A percentile compares a stretch with the other conserved stretches of the same genome.
These are phyloP conservation scores for Ceratina australensis DNA, from an alignment of 1,140 invertebrate species.

Conservation along the genomic window DNA sequence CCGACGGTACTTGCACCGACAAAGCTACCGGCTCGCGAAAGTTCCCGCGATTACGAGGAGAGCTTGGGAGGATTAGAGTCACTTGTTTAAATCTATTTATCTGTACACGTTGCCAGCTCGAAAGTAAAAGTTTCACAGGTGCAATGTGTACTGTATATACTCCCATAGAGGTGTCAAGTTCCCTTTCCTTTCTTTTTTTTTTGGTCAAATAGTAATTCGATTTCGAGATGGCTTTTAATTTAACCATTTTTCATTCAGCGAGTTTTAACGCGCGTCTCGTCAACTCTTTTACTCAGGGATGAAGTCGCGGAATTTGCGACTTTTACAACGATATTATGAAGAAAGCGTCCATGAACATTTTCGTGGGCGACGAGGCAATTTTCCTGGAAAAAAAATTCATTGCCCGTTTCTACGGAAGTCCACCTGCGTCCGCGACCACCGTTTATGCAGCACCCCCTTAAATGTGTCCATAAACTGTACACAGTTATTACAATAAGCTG, in stretches of 20 bases:
- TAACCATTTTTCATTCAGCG: conserved; percentile 13
- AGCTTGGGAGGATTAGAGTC: not conserved
- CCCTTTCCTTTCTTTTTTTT: no score
- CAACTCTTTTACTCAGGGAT: conserved; percentile 26
- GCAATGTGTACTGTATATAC: no score
- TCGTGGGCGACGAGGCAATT: conserved; percentile 47
- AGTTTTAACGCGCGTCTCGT: not conserved
- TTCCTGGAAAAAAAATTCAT: conserved; percentile 61
- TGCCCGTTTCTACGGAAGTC: conserved; percentile 55
- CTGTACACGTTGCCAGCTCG: not conserved
- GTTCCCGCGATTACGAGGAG: not conserved
- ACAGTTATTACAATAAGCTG: conserved; percentile 43
- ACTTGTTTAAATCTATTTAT: not conserved
- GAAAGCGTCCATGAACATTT: conserved; percentile 51
- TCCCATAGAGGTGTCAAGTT: no score
- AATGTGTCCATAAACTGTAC: conserved; percentile 57
- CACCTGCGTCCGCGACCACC: conserved; percentile 54
- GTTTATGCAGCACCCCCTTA: conserved; percentile 59
- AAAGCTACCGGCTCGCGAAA: not conserved
- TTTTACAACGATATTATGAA: conserved; percentile 46
- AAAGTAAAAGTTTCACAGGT: no score
- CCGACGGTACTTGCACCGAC: conserved; percentile 1
- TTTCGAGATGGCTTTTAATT: no score
- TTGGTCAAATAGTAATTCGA: no score
- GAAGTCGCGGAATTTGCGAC: conserved; percentile 31